These are phyloP conservation scores for Cephalopachus bancanus DNA, from an alignment of 2,797 vertebrate genomes.

Conservation along the genomic window DNA sequence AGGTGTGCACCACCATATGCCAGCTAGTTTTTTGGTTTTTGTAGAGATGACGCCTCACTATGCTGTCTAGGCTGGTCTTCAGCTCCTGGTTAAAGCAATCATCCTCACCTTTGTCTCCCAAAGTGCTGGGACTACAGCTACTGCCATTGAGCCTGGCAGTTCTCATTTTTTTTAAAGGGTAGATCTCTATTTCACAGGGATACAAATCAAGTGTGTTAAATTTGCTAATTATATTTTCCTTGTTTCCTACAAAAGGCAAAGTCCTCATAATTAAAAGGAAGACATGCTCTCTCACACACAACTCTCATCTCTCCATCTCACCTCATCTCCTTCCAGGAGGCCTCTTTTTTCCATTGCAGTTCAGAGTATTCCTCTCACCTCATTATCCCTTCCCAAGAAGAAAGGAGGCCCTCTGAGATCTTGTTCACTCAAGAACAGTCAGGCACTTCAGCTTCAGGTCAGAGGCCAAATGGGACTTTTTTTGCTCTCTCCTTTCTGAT, in stretches of 20 bases:
- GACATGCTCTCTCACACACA: neutral
- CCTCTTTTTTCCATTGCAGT: neutral
- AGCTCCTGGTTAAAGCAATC: too few species aligned
- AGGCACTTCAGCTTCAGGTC: neutral
- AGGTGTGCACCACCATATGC: too few species aligned
- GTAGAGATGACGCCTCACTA: too few species aligned
- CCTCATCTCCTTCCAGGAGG: neutral
- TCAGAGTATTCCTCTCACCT: neutral
- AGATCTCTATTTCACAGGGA: constrained; percentile 13
- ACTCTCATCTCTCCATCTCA: neutral
- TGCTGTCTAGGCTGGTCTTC: neutral
- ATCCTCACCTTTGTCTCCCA: too few species aligned
- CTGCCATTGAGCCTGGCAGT: too few species aligned
- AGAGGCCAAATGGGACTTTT: neutral
- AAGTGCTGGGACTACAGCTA: too few species aligned
- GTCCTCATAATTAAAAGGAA: neutral
- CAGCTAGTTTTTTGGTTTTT: too few species aligned
- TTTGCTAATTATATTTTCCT: neutral
- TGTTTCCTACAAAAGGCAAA: neutral
- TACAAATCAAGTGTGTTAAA: neutral
- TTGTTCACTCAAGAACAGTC: neutral
- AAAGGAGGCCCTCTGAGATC: neutral
- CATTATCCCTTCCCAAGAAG: neutral
- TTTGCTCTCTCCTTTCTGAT: neutral
- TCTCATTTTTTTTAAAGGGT: neutral